These are phyloP conservation scores for Drosophila melanica DNA, from an alignment of 1,140 invertebrate genomes.

Conservation along the genomic window DNA sequence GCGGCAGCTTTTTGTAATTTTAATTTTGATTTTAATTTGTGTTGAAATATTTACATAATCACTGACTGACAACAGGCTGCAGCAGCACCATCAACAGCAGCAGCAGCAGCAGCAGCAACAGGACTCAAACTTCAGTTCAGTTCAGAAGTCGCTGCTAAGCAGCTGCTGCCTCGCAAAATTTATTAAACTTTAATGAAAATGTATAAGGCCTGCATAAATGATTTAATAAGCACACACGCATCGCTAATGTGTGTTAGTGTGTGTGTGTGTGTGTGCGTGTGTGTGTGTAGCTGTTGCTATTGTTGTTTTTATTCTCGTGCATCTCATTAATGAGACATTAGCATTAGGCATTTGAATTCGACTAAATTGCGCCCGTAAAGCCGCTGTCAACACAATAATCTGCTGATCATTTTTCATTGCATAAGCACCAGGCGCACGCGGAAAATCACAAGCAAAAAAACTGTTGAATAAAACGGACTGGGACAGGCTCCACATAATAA, in stretches of 20 bases:
- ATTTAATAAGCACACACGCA: conserved; percentile 65
- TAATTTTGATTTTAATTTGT: conserved; percentile 83
- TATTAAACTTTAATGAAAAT: conserved; percentile 83
- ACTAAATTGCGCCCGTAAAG: conserved; percentile 26
- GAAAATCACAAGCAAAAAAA: conserved; percentile 11
- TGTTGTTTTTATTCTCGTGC: conserved; percentile 23
- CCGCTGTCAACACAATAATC: conserved; percentile 50
- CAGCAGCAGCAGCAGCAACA: conserved; percentile 5
- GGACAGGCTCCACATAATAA: background rate
- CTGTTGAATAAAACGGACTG: conserved; percentile 7
- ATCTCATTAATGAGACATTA: conserved; percentile 49
- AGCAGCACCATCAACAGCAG: conserved; percentile 30
- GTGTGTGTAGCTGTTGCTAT: conserved; percentile 7
- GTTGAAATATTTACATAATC: conserved; percentile 83
- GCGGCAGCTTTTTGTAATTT: conserved; percentile 79
- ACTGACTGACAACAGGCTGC: conserved; percentile 76
- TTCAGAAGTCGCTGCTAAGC: conserved; percentile 36
- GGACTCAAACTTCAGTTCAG: conserved; percentile 27
- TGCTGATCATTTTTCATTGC: conserved; percentile 52
- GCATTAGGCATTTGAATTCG: conserved; percentile 40
- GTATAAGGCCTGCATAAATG: conserved; percentile 80
- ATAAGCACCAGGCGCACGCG: conserved; percentile 10
- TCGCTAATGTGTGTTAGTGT: conserved; percentile 6
- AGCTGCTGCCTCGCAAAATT: conserved; percentile 63
- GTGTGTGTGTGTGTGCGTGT: conserved; percentile 16